These are phyloP conservation scores for Lineus longissimus DNA, from an alignment of 1,140 invertebrate genomes.

Conservation along the genomic window DNA sequence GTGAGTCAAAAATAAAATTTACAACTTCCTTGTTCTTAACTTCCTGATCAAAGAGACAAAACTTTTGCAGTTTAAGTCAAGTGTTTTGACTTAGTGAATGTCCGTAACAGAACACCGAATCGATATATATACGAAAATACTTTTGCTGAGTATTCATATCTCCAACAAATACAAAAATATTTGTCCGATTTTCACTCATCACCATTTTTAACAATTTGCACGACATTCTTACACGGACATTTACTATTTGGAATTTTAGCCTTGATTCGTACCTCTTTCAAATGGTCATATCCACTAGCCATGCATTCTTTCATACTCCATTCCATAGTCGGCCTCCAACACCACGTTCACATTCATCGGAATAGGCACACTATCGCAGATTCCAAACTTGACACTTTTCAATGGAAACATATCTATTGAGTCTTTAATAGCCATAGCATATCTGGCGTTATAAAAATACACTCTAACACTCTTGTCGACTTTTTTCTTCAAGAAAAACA, in stretches of 20 bases:
- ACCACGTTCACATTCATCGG: background rate
- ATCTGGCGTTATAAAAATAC: background rate
- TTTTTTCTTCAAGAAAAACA: slow-evolving; percentile 2
- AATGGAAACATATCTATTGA: background rate
- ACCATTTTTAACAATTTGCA: background rate
- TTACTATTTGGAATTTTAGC: background rate
- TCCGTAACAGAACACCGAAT: background rate
- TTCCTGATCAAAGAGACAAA: too few species aligned
- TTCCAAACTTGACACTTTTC: background rate
- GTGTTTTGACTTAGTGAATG: background rate
- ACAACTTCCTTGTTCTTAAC: background rate
- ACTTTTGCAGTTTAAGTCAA: background rate
- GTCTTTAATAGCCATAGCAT: background rate
- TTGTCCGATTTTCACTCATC: background rate
- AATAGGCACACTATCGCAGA: background rate
- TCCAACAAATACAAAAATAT: background rate
- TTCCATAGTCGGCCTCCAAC: background rate
- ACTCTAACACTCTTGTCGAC: background rate
- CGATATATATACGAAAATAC: background rate
- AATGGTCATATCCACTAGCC: background rate
- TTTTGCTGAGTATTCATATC: background rate
- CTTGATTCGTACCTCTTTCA: background rate
- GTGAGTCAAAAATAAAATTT: background rate
- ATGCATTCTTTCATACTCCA: background rate
- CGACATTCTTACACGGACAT: background rate